A percentile compares a stretch with the other conserved stretches of the same genome.
phyloP scores from a whole-genome alignment of 2,888 invertebrate species.

The Pharmacophagus antenor region DNA sequence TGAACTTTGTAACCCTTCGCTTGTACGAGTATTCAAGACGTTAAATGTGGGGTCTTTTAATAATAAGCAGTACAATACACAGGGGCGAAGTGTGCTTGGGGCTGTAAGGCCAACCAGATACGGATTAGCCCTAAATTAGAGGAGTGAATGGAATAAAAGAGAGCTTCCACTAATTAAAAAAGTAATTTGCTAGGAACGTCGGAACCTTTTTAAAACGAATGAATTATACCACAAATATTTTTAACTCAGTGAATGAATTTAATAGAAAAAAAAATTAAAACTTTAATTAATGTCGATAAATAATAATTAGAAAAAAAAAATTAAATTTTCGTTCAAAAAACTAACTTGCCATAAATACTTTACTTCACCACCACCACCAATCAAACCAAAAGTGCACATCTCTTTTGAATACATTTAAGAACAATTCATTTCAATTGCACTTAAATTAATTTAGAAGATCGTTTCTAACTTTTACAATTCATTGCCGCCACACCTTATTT shows the following conservation, averaged over 20 bases:
- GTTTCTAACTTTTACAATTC: neutral
- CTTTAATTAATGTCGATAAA: neutral
- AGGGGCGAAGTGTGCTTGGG: conserved; percentile 38
- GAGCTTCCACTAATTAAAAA: conserved; percentile 64
- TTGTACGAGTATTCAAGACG: conserved; percentile 25
- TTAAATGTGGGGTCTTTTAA: conserved; percentile 38
- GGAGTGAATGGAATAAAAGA: conserved; percentile 54
- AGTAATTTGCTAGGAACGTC: conserved; percentile 54
- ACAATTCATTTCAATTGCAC: no score
- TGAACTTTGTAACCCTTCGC: conserved; percentile 26
- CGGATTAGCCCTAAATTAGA: conserved; percentile 48
- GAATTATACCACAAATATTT: conserved; percentile 17
- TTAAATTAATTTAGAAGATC: no score
- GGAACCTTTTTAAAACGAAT: conserved; percentile 36
- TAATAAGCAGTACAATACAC: conserved; percentile 42
- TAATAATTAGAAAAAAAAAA: neutral
- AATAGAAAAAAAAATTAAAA: neutral
- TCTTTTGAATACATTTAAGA: no score
- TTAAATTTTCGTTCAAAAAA: no score
- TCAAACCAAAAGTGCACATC: no score
- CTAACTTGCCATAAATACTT: no score
- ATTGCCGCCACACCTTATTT: neutral
- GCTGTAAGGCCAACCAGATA: conserved; percentile 38
- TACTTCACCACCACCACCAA: no score
- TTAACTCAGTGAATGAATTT: conserved; percentile 26